Evolutionary conservation across 2,888 invertebrate species (phyloP), one percentile per base, ranked within the genome.

Genomic region (Orthosia gothica): DNA sequence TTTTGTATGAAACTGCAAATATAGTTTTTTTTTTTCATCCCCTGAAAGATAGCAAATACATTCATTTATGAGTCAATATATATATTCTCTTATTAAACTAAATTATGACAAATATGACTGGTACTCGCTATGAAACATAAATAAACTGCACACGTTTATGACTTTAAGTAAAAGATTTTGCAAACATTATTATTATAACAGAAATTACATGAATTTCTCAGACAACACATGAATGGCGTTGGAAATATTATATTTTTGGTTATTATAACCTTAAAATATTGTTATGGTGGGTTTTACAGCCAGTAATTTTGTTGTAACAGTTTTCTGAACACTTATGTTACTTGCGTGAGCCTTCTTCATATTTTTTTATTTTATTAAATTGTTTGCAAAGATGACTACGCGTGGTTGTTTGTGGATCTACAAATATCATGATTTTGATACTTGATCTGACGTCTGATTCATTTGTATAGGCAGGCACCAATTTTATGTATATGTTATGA

Each of bases 161-260:
- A 59, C 47, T 59, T 50, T 15, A 7, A 55, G 2, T 32, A n/a
- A 5, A 55, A 18, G 18, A 63, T 57, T 3, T 5, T 52, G 20
- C 13, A 58, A 72, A 62, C 15, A 54, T 55, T 55, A 49, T 47
- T 54, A 57, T 40, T 58, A 15, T 63, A 20, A 63, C 52, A 32
- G 58, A 81, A 59, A 54, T 18, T 61, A 61, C 47, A 57, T 26
- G 3, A 49, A n/a, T 68, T 61, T 57, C 45, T 62, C 23, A 26
- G 49, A 58, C 23, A 49, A 9, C 16, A 61, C 40, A 20, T 23
- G 59, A 52, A 69, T 59, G 40, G 47, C 7, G 20, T 2, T 40
- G 47, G 58, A 66, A 55, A 70, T 58, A 32, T 68, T 1, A 62
- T 69, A 69, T 59, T 84, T 75, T 75, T 45, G 52, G 40, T 50